Conservation (phyloP, 2,888 invertebrate genomes). For the Drosophila greeni region DNA sequence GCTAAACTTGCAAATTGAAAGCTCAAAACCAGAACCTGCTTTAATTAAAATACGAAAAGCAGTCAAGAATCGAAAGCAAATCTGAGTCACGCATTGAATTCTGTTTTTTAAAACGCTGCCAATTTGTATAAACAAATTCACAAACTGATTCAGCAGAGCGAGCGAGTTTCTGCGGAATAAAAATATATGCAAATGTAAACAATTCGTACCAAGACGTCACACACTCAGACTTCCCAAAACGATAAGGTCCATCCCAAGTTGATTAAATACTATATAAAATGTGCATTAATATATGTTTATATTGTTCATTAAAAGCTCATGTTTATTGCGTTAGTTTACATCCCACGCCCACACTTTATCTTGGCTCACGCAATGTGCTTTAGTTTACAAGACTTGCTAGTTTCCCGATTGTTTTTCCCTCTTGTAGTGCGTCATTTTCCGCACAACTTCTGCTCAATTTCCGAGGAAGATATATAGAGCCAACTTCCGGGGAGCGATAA, state of each 20-base stretch:
- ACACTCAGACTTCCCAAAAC: conserved; percentile 17
- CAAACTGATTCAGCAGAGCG: conserved; percentile 34
- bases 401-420: conserved; percentile 47
- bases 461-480: conserved; percentile 1
- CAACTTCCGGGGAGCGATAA: conserved; percentile 41
- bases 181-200: conserved; percentile 27
- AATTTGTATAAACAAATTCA: conserved; percentile 36
- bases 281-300: not conserved
- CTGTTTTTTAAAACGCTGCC: conserved; percentile 8
- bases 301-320: conserved; percentile 7
- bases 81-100: conserved; percentile 51
- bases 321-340: conserved; percentile 7
- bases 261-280: conserved; percentile 4
- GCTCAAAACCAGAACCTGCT: conserved; percentile 24
- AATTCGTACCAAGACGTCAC: conserved; percentile 25
- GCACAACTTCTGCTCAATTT: conserved; percentile 48
- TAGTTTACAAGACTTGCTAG: conserved; percentile 23
- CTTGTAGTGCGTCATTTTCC: conserved; percentile 60
- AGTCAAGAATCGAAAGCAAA: conserved; percentile 27
- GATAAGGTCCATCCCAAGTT: conserved; percentile 17
- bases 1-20: conserved; percentile 49
- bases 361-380: conserved; percentile 56
- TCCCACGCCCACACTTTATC: conserved; percentile 34
- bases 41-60: conserved; percentile 28
- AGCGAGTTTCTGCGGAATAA: conserved; percentile 23